Conservation (phyloP, 2,888 invertebrate species). For the Diarsia rubi region DNA sequence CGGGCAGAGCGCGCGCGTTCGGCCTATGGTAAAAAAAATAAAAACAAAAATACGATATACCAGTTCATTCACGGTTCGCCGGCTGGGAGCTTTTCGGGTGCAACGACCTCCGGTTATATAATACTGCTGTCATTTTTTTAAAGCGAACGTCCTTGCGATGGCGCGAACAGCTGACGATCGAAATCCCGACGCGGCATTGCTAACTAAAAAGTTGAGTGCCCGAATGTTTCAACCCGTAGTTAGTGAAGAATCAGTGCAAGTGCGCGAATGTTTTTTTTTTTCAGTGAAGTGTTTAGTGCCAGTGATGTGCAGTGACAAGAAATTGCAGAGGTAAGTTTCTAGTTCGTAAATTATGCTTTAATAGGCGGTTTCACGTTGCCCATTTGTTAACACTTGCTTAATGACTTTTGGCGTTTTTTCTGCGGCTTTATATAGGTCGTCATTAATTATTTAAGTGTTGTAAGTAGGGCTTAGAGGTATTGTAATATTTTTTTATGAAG, state of each 20-base stretch:
- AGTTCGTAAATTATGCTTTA: conserved; percentile 35
- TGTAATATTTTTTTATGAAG: conserved; percentile 35
- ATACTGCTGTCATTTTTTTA: conserved; percentile 76
- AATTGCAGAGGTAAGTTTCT: conserved; percentile 65
- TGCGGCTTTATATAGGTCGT: conserved; percentile 24
- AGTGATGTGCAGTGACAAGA: conserved; percentile 59
- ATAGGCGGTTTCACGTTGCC: conserved; percentile 30
- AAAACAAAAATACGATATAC: conserved; percentile 77
- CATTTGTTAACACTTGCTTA: conserved; percentile 56
- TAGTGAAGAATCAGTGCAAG: conserved; percentile 64
- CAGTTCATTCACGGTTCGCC: conserved; percentile 84
- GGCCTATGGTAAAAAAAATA: conserved; percentile 64
- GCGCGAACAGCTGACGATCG: conserved; percentile 83
- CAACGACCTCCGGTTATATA: conserved; percentile 82
- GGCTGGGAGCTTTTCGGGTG: conserved; percentile 78
- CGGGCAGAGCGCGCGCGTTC: conserved; percentile 84
- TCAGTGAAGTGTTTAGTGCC: conserved; percentile 69
- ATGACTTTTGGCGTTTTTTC: conserved; percentile 50
- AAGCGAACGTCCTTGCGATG: conserved; percentile 82
- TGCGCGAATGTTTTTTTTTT: conserved; percentile 67
- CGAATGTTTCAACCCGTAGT: conserved; percentile 46
- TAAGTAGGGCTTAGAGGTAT: conserved; percentile 23
- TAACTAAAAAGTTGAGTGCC: conserved; percentile 62
- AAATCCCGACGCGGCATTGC: conserved; percentile 60
- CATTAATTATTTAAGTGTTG: conserved; percentile 42